Evolutionary conservation across 2,797 vertebrate species (phyloP).

Genomic region (Poecilia velifera): DNA sequence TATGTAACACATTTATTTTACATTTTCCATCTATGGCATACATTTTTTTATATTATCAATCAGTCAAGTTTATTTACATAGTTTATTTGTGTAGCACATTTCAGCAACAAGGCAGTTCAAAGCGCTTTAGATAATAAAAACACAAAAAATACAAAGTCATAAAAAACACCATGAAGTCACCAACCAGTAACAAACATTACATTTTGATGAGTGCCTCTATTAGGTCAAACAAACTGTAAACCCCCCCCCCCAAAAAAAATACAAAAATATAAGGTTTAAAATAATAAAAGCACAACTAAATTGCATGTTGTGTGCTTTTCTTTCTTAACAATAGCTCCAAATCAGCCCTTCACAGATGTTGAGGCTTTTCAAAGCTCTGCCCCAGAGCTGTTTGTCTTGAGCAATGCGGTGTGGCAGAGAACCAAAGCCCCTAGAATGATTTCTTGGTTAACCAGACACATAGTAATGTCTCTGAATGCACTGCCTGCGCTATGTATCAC

Average conservation of each 20-base stretch:
- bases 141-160: no score
- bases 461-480: constrained; percentile 62
- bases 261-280: constrained; percentile 26
- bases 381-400: constrained; percentile 71
- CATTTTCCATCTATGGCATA: not conserved
- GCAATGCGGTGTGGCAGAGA: constrained; percentile 67
- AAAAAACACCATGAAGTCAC: no score
- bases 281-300: constrained; percentile 19
- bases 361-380: constrained; percentile 39
- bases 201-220: not conserved
- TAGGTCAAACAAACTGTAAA: not conserved
- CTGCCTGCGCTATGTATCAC: constrained; percentile 58
- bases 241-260: not conserved
- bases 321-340: constrained; percentile 46
- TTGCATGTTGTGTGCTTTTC: constrained; percentile 36
- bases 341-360: constrained; percentile 39
- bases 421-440: constrained; percentile 69
- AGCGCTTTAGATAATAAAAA: no score
- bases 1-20: not conserved
- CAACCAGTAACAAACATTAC: no score
- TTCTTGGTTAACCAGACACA: constrained; percentile 75
- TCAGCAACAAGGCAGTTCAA: no score
- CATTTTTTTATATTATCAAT: not conserved
- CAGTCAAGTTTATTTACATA: no score
- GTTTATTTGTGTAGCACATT: no score